Conservation (phyloP, 2,797 vertebrate species). For the Ispidina picta region DNA sequence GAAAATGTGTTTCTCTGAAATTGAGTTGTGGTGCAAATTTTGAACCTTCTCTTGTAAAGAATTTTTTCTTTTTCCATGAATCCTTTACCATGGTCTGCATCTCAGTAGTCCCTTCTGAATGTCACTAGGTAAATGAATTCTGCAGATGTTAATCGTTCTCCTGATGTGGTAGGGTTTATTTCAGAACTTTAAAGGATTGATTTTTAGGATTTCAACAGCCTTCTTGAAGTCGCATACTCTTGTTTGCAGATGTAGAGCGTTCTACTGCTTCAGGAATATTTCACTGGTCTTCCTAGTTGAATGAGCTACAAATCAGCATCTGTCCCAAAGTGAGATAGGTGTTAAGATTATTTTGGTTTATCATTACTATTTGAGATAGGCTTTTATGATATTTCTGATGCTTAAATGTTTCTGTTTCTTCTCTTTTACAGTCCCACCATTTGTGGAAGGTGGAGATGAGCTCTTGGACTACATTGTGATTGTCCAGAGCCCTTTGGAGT, state of each 20-base stretch:
- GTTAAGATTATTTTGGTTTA: not conserved
- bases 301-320: not conserved
- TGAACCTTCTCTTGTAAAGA: not conserved
- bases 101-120: not conserved
- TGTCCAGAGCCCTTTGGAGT: constrained; percentile 85
- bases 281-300: not conserved
- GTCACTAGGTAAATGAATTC: not conserved
- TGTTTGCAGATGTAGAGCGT: not conserved
- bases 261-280: not conserved
- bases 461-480: constrained; percentile 84
- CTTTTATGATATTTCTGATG: not conserved
- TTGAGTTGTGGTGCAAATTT: not conserved
- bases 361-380: not conserved
- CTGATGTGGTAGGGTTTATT: not conserved
- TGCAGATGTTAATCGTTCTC: not conserved
- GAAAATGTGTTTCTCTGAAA: not conserved
- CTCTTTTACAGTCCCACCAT: constrained; percentile 85
- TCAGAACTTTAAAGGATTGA: not conserved
- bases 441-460: constrained; percentile 84
- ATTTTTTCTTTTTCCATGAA: not conserved
- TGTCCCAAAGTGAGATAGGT: not conserved
- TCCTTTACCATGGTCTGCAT: not conserved
- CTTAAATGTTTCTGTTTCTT: not conserved
- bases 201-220: not conserved
- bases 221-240: not conserved